phyloP scores from a whole-genome alignment of 1,140 invertebrate species.

The Heterodera carotae region DNA sequence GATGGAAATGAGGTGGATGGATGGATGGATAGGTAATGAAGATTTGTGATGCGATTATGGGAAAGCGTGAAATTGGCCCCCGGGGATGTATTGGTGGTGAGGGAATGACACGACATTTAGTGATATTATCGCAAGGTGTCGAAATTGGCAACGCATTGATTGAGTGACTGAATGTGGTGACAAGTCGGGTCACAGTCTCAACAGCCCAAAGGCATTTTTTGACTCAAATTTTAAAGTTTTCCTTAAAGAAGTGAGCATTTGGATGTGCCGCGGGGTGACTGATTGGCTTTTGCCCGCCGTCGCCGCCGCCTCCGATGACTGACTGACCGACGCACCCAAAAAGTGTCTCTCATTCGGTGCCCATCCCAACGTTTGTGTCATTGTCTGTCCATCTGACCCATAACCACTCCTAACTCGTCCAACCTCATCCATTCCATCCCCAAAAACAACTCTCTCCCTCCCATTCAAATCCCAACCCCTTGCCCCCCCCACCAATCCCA shows the following conservation, averaged over 20 bases:
- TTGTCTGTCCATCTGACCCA: background rate
- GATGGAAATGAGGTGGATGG: too few species aligned
- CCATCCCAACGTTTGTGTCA: background rate
- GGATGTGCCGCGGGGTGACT: background rate
- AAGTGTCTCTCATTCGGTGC: background rate
- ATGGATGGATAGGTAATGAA: background rate
- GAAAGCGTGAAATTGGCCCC: slow-evolving; percentile 10
- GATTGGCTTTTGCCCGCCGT: background rate
- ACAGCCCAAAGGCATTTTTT: background rate
- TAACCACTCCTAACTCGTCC: too few species aligned
- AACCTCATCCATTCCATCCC: background rate
- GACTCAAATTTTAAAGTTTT: background rate
- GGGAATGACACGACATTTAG: background rate
- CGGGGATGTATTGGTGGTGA: background rate
- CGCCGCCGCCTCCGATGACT: too few species aligned
- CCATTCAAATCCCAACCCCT: background rate
- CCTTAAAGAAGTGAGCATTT: background rate
- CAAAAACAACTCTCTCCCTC: background rate
- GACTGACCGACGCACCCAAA: background rate
- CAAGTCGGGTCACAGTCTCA: background rate
- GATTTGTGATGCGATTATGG: background rate
- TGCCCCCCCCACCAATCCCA: background rate
- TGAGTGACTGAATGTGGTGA: background rate
- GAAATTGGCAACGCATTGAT: background rate
- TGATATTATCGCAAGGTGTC: background rate